Base-by-base conservation (phyloP, 1,140 invertebrate species). In the Tetragnatha versicolor region DNA sequence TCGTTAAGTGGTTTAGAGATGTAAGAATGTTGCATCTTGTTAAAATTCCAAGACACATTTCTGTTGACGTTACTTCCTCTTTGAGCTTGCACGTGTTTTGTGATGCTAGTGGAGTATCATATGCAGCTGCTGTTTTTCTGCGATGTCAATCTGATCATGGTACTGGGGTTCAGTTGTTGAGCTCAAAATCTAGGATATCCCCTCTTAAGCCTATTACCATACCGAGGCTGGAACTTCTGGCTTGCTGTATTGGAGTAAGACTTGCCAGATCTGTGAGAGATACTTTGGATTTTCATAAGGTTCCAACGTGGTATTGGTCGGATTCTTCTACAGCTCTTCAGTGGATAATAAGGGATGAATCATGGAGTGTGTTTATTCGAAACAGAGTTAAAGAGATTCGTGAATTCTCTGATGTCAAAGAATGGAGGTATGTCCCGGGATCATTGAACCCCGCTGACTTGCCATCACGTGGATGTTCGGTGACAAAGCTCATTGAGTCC, bases 11-110 rank as follows among this genome's bases (percentile, higher is more conserved):
- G 20, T n/a, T 51, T 17, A 22, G 25, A 51, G 49, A 9, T 9
- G 0, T 51, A 22, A 51, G 7, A 7, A 51, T 51, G 5, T 22
- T 51, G 49, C 49, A 3, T n/a, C n/a, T 22, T 20, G 49, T 51
- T 1, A 51, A 51, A 51, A 51, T 9, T 51, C 9, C 2, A 17
- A 17, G 49, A n/a, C 9, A 51, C 9, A 22, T 22, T 51, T 20
- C 25, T 51, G n/a, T 51, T 1, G 25, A 5, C n/a, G 25, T 2
- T 51, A 51, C n/a, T 3, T 9, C 6, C 22, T 49, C n/a, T 1
- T 2, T 65, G 22, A 65, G 33, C 42, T 25, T 39, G 20, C 33
- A 42, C 42, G 49, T 65, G 42, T 65, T 65, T 29, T 65, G 60
- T 12, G 60, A 39, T 12, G 60, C 35, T 6, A 39, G 12, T 39